Conservation (phyloP, 2,113 vertebrate genomes). For the Pterocles orientalis region DNA sequence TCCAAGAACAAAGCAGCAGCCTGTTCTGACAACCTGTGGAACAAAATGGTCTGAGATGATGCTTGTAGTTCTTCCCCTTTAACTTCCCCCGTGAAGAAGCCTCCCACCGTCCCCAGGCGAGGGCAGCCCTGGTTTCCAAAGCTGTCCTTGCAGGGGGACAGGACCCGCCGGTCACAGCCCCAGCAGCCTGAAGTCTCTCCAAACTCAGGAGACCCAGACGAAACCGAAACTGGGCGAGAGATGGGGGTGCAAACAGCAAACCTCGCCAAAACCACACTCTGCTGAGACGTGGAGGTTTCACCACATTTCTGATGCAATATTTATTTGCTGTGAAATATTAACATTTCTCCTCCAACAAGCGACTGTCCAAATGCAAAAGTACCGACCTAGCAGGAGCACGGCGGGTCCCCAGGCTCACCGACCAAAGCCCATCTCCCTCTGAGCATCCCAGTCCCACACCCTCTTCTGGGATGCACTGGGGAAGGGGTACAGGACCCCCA, state of each 20-base stretch:
- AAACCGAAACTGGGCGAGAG: not conserved
- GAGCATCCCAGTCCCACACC: not conserved
- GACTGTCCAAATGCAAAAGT: accelerated
- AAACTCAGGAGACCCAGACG: not conserved
- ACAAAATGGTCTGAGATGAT: not conserved
- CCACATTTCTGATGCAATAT: not conserved
- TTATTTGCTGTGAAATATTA: not conserved
- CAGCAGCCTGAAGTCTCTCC: not conserved
- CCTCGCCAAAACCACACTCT: not conserved
- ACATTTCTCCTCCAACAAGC: accelerated
- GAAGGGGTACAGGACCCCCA: not conserved
- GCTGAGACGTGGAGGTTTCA: not conserved
- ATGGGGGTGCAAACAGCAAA: not conserved
- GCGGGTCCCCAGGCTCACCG: not conserved
- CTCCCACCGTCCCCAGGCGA: accelerated
- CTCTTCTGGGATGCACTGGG: not conserved
- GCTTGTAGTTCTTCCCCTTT: not conserved
- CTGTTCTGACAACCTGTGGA: constrained; percentile 8
- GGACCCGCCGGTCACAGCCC: not conserved
- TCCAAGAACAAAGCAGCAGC: constrained; percentile 27
- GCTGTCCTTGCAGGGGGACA: not conserved
- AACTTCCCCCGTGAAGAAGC: not conserved
- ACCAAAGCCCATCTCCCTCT: not conserved
- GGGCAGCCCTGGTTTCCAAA: not conserved
- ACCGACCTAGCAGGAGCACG: not conserved